Conservation (phyloP, 2,797 vertebrate genomes). For the Smutsia temminckii region DNA sequence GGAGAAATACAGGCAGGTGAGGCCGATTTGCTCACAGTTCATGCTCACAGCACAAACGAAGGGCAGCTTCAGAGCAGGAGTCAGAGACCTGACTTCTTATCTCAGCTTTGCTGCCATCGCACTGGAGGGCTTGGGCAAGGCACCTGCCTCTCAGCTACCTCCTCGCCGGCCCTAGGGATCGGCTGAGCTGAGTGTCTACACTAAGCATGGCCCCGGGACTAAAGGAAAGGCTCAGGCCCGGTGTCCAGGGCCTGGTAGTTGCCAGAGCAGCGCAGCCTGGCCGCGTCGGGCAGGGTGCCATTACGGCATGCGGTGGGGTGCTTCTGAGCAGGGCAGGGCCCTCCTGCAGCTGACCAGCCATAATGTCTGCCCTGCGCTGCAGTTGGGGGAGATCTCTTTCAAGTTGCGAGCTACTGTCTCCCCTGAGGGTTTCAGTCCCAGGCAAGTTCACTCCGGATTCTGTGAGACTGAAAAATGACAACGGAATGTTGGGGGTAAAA, state of each 20-base stretch:
- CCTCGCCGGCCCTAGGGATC: background rate
- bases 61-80: background rate
- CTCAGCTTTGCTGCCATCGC: background rate
- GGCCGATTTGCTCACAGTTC: background rate
- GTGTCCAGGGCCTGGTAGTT: background rate
- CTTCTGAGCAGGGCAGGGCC: background rate
- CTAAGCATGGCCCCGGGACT: background rate
- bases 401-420: background rate
- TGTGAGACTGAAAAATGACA: too few relatives aligned
- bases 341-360: background rate
- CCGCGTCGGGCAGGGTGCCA: accelerated
- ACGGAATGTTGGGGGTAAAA: too few relatives aligned
- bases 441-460: too few relatives aligned
- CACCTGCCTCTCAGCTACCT: background rate
- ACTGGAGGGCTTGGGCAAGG: background rate
- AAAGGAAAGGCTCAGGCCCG: background rate
- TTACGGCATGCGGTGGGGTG: background rate
- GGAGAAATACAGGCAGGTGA: background rate
- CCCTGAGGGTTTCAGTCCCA: too few relatives aligned
- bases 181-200: background rate
- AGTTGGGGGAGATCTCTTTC: background rate
- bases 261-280: background rate
- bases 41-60: background rate
- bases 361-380: background rate
- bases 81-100: background rate